Base-by-base conservation (phyloP, 2,888 invertebrate genomes). In the Lacanobia wlatinum region DNA sequence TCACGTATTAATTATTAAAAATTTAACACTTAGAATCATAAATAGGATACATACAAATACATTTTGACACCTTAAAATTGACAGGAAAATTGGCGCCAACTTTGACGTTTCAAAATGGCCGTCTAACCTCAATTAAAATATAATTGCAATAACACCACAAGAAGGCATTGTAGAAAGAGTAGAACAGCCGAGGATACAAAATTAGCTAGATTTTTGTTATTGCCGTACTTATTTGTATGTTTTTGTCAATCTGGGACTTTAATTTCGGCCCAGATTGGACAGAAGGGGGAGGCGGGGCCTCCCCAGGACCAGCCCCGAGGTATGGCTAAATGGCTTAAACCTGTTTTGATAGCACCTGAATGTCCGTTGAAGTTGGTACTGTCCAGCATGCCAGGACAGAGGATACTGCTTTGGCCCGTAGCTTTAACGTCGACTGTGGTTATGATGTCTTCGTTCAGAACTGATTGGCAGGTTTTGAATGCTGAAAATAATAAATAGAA, bases 251-350 rank as follows among this genome's bases (percentile, higher is more conserved):
- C 96, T 48, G 95, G 94, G 68, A 96, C 87, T 58, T 95, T 94
- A 9, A 95, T 93, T 91, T 98, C 98, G n/a, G 97, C 97, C 97
- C 98, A 98, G 2, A 98, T 94, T 2, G 98, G 98, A 86, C 97
- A 98, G 91, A 97, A 97, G 52, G 97, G 97, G 40, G 98, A 98
- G 2, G 97, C 98, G 0, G 97, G 96, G 0, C 98, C 98, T 16
- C 98, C 98, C 98, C 98, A 98, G 23, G 97, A 97, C 98, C 98
- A 98, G 7, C 98, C 98, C n/a, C 97, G 96, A 0, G 98, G 98
- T 80, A 98, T 98, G 62, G 98, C 98, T 67, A 98, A 93, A 88
- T 98, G 98, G 73, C 97, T 97, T 56, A 98, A 93, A 0, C 98
- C 98, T 21, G 97, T 97, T 65, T 97, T 96, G 53, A 98, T 96